phyloP scores from a whole-genome alignment of 2,113 vertebrate species.

The Neomonachus schauinslandi region DNA sequence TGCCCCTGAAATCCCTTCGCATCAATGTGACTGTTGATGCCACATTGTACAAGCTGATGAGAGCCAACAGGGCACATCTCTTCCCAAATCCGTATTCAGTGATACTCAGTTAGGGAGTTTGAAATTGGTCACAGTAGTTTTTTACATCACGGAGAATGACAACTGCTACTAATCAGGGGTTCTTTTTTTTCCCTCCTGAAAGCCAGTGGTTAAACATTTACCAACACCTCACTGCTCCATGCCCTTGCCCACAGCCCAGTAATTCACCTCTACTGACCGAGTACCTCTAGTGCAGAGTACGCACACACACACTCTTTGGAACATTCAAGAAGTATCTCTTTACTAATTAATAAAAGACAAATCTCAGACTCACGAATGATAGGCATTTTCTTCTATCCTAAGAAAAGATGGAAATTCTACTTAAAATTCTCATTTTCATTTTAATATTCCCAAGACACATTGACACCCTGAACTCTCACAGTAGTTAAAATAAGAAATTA shows the following conservation, averaged over 20 bases:
- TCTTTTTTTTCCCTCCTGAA: not conserved
- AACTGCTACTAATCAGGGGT: not conserved
- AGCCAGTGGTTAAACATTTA: not conserved
- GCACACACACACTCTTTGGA: not conserved
- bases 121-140: not conserved
- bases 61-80: not conserved
- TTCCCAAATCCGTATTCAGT: not conserved
- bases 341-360: slow-evolving; percentile 55
- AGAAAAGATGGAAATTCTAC: slow-evolving; percentile 67
- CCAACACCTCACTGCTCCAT: not conserved
- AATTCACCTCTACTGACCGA: not conserved
- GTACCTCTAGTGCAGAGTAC: not conserved
- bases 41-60: not conserved
- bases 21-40: not conserved
- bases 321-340: slow-evolving; percentile 28
- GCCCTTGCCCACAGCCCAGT: not conserved
- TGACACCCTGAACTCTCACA: slow-evolving; percentile 70
- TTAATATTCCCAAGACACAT: slow-evolving; percentile 62
- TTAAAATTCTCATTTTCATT: slow-evolving; percentile 68
- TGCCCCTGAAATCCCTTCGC: not conserved
- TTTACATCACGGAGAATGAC: not conserved
- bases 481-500: slow-evolving; percentile 69
- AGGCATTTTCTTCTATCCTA: slow-evolving; percentile 63
- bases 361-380: slow-evolving; percentile 54
- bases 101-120: not conserved